Evolutionary conservation across 2,797 vertebrate species (phyloP).

Genomic region (Myotis daubentonii): DNA sequence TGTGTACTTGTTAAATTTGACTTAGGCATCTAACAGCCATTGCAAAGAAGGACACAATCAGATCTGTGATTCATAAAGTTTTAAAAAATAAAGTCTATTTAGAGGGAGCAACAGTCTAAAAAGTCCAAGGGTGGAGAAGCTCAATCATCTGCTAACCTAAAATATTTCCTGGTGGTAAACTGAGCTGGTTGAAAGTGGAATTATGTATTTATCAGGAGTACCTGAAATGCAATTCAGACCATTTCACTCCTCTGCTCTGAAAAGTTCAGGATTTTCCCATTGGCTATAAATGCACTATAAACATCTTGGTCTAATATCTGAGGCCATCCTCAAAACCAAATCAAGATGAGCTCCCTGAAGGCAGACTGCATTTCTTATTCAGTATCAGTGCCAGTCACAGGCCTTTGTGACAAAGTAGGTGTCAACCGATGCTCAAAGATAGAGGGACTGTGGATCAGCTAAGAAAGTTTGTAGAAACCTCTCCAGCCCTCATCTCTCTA

Average conservation of each 20-base stretch:
- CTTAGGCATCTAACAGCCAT: neutral
- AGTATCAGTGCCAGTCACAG: neutral
- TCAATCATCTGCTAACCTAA: neutral
- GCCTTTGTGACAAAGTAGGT: neutral
- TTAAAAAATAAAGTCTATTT: neutral
- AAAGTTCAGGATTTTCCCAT: neutral
- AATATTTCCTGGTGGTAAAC: neutral
- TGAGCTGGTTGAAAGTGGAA: neutral
- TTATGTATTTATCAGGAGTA: neutral
- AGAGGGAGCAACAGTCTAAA: neutral
- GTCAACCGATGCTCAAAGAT: neutral
- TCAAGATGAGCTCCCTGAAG: neutral
- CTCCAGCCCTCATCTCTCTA: neutral
- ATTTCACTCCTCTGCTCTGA: neutral
- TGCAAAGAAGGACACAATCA: constrained; percentile 24
- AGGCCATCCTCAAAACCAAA: neutral
- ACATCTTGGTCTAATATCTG: constrained; percentile 23
- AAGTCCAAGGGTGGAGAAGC: neutral
- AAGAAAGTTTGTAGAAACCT: neutral
- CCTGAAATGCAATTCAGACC: neutral
- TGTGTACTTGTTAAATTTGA: neutral
- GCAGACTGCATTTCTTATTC: neutral
- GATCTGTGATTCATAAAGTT: neutral
- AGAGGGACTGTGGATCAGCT: neutral
- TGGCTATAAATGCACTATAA: neutral